A percentile compares a stretch with the other conserved stretches of the same genome.
Conservation (phyloP, 2,113 vertebrate species). For the Coturnix japonica region DNA sequence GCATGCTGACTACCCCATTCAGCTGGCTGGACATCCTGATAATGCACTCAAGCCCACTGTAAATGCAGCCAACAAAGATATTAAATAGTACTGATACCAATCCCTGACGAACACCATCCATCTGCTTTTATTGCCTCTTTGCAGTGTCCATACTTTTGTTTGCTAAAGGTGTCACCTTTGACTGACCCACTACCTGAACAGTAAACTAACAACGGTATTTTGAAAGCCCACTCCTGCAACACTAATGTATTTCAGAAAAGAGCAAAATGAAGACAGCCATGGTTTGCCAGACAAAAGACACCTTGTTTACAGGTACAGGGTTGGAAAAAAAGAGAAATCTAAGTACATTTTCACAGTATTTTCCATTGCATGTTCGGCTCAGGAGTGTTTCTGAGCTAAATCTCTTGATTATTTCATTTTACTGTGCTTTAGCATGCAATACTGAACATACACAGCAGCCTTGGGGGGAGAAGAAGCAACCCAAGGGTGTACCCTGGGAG, state of each 20-base stretch:
- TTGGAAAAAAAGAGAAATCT: neutral
- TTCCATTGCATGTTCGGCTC: neutral
- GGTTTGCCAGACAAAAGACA: neutral
- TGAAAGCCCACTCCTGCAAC: neutral
- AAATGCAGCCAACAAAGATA: neutral
- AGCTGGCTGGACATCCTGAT: neutral
- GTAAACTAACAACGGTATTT: neutral
- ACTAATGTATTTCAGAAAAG: neutral
- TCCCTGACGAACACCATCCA: neutral
- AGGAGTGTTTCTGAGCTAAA: neutral
- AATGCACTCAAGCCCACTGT: neutral
- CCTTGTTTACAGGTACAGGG: neutral
- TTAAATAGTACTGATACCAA: neutral
- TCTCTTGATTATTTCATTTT: neutral
- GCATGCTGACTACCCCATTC: too few relatives aligned
- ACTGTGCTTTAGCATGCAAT: neutral
- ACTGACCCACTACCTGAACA: neutral
- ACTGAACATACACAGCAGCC: neutral
- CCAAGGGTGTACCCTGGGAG: accelerated
- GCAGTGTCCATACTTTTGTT: neutral
- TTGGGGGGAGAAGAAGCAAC: neutral
- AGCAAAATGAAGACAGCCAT: neutral
- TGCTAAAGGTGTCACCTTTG: neutral
- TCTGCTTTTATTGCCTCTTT: neutral
- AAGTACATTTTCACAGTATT: neutral